Conservation (phyloP, 2,113 vertebrate species). For the Gnathochromis pfefferi region DNA sequence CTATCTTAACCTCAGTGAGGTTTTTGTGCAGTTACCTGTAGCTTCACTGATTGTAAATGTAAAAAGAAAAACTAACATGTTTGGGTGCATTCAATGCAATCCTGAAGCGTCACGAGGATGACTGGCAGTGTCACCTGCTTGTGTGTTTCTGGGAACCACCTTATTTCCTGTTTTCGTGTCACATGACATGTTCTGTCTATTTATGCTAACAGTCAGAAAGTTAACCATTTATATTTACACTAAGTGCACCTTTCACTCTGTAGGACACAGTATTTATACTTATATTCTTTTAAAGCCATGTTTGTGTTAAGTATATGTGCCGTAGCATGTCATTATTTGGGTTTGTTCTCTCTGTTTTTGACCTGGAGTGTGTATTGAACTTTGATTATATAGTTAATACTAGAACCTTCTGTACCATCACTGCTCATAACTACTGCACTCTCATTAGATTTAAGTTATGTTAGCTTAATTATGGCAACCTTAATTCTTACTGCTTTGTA, state of each 20-base stretch:
- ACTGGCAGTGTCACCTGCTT: not conserved
- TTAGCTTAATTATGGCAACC: not conserved
- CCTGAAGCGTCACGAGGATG: not conserved
- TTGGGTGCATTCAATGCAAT: not conserved
- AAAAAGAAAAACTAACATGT: not conserved
- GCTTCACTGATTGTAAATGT: not conserved
- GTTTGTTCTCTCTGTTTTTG: not conserved
- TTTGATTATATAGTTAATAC: not conserved
- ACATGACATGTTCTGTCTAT: not conserved
- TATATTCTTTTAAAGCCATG: not conserved
- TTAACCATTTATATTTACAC: not conserved
- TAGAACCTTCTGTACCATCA: not conserved
- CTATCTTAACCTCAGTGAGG: not conserved
- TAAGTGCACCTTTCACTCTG: not conserved
- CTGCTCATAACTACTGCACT: not conserved
- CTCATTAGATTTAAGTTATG: not conserved
- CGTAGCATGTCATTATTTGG: not conserved
- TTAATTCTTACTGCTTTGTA: not conserved
- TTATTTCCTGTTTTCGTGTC: conserved; percentile 24
- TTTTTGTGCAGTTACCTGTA: not conserved
- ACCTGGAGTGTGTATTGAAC: not conserved
- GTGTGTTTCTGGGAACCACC: not conserved
- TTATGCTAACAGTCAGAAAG: not conserved
- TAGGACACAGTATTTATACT: not conserved
- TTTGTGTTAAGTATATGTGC: not conserved